Conservation (phyloP, 2,113 vertebrate genomes). For the Rhineura floridana region DNA sequence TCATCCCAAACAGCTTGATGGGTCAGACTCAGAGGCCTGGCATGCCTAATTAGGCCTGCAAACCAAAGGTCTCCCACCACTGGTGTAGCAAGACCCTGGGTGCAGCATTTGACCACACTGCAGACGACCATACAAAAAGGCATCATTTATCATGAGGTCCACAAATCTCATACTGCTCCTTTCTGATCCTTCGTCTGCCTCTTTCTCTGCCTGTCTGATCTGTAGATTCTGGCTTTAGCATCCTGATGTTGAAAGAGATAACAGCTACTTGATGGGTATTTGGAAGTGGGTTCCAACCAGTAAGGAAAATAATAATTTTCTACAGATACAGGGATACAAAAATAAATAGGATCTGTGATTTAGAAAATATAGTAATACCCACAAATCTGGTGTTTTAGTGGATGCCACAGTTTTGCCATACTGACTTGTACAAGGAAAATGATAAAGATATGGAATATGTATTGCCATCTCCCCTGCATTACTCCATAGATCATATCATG, state of each 20-base stretch:
- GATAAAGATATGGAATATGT: background rate
- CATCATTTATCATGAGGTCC: background rate
- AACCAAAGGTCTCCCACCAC: no score
- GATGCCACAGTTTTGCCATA: no score
- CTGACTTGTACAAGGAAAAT: background rate
- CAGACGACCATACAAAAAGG: background rate
- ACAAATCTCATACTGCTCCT: background rate
- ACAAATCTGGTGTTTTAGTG: background rate
- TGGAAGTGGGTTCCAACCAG: constrained; percentile 6
- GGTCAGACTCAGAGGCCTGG: no score
- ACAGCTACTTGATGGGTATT: constrained; percentile 14
- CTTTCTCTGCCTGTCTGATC: background rate
- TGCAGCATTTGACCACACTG: background rate
- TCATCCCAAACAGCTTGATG: no score
- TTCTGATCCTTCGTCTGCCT: background rate
- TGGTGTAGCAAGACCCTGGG: background rate
- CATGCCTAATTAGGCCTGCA: no score
- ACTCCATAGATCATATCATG: background rate
- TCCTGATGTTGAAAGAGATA: constrained; percentile 28
- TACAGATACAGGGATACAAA: background rate
- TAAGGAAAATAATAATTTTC: background rate
- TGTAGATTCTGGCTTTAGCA: background rate
- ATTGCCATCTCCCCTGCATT: background rate
- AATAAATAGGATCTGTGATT: background rate
- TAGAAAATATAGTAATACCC: background rate